A percentile compares a stretch with the other conserved stretches of the same genome.
Evolutionary conservation across 1,140 invertebrate genomes (phyloP).

Genomic region (Anagrus nilaparvatae): DNA sequence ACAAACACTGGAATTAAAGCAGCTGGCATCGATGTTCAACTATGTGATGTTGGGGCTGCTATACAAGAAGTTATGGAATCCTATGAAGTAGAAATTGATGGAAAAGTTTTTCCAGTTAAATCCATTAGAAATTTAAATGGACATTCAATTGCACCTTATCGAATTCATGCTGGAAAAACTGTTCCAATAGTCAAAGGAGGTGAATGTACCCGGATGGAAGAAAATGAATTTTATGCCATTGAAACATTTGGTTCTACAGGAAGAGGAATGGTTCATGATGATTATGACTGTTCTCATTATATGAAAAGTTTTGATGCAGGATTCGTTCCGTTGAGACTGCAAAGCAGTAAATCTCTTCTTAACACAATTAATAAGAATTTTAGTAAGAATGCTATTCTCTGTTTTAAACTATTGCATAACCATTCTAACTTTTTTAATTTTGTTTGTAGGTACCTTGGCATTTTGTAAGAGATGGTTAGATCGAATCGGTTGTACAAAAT

Average conservation of each 20-base stretch:
- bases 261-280: slow-evolving; percentile 92
- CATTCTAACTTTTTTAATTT: slow-evolving; percentile 10
- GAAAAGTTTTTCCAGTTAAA: slow-evolving; percentile 89
- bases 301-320: slow-evolving; percentile 98
- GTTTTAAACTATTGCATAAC: slow-evolving; percentile 4
- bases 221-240: slow-evolving; percentile 98
- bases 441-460: slow-evolving; percentile 75
- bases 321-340: slow-evolving; percentile 81
- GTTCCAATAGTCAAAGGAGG: slow-evolving; percentile 99
- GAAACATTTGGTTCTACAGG: slow-evolving; percentile 99
- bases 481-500: slow-evolving; percentile 90
- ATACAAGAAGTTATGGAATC: slow-evolving; percentile 99
- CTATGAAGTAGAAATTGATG: slow-evolving; percentile 96
- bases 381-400: slow-evolving; percentile 32
- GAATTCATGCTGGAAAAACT: slow-evolving; percentile 98
- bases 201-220: slow-evolving; percentile 95
- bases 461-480: slow-evolving; percentile 99
- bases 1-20: slow-evolving; percentile 95
- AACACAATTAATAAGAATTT: slow-evolving; percentile 98
- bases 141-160: slow-evolving; percentile 94
- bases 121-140: slow-evolving; percentile 97
- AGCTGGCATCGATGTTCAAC: slow-evolving; percentile 92
- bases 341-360: slow-evolving; percentile 86
- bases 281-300: slow-evolving; percentile 99
- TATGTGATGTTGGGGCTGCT: slow-evolving; percentile 95